Percentiles rank a stretch among this genome's conserved stretches.
Conservation (phyloP, 2,797 vertebrate species). For the Sebastes taczanowskii region DNA sequence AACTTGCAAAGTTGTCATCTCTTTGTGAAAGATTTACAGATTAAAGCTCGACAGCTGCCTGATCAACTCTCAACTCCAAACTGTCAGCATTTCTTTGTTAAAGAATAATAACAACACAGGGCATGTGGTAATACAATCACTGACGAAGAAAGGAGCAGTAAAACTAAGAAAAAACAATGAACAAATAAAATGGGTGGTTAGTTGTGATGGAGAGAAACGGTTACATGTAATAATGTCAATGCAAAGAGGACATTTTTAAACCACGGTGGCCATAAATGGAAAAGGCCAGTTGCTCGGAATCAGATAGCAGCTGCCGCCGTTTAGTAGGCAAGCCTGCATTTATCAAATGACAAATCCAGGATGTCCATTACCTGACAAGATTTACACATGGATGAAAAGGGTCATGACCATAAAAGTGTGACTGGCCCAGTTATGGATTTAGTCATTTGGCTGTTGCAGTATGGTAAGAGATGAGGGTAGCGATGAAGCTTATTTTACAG, state of each 20-base stretch:
- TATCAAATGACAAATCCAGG: slow-evolving; percentile 56
- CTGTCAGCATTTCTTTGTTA: slow-evolving; percentile 29
- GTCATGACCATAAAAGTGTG: slow-evolving; percentile 14
- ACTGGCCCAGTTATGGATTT: slow-evolving; percentile 50
- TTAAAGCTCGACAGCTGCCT: slow-evolving; percentile 8
- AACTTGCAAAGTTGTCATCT: slow-evolving; percentile 13
- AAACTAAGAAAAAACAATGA: not conserved
- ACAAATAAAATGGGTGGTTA: slow-evolving; percentile 38
- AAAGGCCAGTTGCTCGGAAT: slow-evolving; percentile 13
- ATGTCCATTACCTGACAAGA: slow-evolving; percentile 45
- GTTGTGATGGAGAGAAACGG: slow-evolving; percentile 32
- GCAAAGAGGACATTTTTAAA: slow-evolving; percentile 19
- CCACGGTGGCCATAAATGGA: slow-evolving; percentile 1
- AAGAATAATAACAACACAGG: not conserved
- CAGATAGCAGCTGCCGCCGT: slow-evolving; percentile 28
- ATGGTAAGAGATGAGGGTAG: slow-evolving; percentile 77
- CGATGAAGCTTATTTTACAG: slow-evolving; percentile 82
- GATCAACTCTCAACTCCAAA: not conserved
- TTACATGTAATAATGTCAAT: slow-evolving; percentile 36
- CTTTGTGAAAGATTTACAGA: not conserved
- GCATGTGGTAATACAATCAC: slow-evolving; percentile 2
- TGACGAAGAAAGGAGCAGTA: slow-evolving; percentile 25
- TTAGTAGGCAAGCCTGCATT: slow-evolving; percentile 27
- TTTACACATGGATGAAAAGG: slow-evolving; percentile 32
- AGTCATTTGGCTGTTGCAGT: slow-evolving; percentile 62